These are phyloP conservation scores for Bambusicola thoracicus DNA, from an alignment of 2,113 vertebrate genomes.

Conservation along the genomic window DNA sequence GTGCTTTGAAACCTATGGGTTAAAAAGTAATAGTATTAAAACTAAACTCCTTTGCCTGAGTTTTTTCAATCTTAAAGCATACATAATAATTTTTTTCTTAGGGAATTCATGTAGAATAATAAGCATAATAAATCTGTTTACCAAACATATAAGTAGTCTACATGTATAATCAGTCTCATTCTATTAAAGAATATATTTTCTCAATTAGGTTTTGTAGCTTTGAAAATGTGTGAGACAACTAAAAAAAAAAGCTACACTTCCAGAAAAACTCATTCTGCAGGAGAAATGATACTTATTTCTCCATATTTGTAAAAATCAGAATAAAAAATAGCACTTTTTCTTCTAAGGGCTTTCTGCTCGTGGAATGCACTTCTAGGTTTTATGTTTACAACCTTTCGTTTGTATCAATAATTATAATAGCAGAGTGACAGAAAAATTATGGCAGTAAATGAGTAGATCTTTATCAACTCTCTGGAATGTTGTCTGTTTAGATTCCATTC, in stretches of 20 bases:
- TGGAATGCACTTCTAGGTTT: neutral
- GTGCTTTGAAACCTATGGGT: neutral
- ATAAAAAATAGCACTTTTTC: neutral
- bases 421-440: neutral
- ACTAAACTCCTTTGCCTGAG: neutral
- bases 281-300: neutral
- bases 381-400: neutral
- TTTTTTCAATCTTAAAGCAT: neutral
- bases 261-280: neutral
- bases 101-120: neutral
- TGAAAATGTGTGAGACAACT: neutral
- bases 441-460: neutral
- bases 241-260: neutral
- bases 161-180: neutral
- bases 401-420: neutral
- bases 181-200: neutral
- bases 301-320: neutral
- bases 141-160: rapidly evolving
- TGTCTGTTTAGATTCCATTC: neutral
- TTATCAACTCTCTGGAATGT: neutral
- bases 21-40: neutral
- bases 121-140: neutral
- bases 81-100: neutral
- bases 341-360: neutral
- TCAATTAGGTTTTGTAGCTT: neutral